phyloP scores from a whole-genome alignment of 2,113 vertebrate species.

The Podilymbus podiceps region DNA sequence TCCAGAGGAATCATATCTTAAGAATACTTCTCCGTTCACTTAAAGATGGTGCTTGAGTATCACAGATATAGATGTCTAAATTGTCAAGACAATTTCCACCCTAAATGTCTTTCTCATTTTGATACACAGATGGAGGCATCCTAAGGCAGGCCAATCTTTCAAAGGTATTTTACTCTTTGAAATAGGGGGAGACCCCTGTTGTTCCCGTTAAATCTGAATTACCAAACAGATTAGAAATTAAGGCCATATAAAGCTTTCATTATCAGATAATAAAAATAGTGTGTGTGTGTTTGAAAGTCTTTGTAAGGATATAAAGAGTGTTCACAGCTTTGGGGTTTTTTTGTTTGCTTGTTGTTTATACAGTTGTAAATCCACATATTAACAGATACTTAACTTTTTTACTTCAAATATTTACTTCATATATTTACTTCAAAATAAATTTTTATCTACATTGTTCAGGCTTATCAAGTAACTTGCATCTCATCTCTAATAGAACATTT shows the following conservation, averaged over 20 bases:
- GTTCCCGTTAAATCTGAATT: not conserved
- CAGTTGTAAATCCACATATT: not conserved
- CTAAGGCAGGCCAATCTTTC: not conserved
- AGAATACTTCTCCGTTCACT: not conserved
- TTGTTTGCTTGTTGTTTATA: not conserved
- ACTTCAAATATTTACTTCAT: not conserved
- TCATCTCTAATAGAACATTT: not conserved
- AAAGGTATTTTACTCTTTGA: not conserved
- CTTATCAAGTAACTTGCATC: not conserved
- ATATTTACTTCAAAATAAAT: not conserved
- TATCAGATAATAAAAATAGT: not conserved
- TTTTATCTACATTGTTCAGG: not conserved
- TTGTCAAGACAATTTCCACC: not conserved
- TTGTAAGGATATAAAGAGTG: not conserved
- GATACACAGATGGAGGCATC: not conserved
- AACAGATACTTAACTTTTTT: not conserved
- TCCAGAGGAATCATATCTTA: not conserved
- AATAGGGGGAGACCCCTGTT: not conserved
- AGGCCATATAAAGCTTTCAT: not conserved
- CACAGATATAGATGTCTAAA: not conserved
- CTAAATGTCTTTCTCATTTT: not conserved
- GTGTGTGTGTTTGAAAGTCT: not conserved
- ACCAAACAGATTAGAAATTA: not conserved
- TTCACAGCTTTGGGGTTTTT: not conserved
- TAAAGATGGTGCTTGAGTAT: not conserved